Conservation (phyloP, 2,797 vertebrate genomes). For the Pitangus sulphuratus region DNA sequence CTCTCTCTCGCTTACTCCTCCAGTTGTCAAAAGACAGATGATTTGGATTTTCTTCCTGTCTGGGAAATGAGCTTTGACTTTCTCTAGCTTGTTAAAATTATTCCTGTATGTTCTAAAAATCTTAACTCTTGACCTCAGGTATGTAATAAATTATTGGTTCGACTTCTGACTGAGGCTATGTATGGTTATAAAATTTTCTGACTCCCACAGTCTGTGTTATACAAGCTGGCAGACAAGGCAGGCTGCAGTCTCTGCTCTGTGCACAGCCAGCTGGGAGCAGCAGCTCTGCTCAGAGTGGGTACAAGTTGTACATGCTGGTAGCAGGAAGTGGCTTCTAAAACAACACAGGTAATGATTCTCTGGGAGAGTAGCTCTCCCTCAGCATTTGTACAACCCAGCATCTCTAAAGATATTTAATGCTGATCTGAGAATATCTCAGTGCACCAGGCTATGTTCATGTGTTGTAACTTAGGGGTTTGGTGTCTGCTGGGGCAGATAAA, state of each 20-base stretch:
- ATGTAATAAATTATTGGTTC: background rate
- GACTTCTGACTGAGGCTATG: background rate
- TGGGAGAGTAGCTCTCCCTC: background rate
- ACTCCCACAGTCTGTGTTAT: background rate
- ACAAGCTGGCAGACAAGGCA: background rate
- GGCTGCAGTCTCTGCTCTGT: background rate
- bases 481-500: background rate
- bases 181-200: background rate
- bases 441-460: background rate
- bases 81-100: background rate
- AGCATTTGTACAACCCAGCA: background rate
- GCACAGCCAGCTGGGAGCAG: background rate
- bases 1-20: background rate
- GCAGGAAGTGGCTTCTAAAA: background rate
- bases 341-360: background rate
- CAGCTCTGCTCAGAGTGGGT: background rate
- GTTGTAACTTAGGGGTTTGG: background rate
- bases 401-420: background rate
- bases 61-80: conserved; percentile 1
- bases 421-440: background rate
- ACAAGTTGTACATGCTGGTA: background rate
- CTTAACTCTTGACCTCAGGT: conserved; percentile 24
- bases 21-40: background rate
- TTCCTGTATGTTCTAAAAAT: background rate
- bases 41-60: conserved; percentile 7